These are phyloP conservation scores for Lophotriccus pileatus DNA, from an alignment of 2,797 vertebrate genomes.

Conservation along the genomic window DNA sequence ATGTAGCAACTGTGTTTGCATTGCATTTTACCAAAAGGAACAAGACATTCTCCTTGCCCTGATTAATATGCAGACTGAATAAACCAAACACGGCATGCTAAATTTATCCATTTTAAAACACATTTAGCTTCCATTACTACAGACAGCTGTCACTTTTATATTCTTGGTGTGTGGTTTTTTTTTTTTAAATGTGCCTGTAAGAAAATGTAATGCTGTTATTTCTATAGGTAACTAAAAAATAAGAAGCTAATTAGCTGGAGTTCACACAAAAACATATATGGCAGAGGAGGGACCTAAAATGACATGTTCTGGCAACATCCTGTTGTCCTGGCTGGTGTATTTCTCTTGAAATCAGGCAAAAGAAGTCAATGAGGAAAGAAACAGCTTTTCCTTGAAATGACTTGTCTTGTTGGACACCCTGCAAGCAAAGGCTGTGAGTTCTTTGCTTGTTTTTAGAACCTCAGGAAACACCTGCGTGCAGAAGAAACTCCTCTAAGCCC, in stretches of 20 bases:
- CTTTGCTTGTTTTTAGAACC: neutral
- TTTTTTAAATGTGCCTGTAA: neutral
- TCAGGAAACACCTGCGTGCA: slow-evolving; percentile 24
- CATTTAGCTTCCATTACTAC: neutral
- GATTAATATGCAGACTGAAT: neutral
- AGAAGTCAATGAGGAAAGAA: neutral
- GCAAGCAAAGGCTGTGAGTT: neutral
- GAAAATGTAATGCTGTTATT: neutral
- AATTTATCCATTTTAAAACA: neutral
- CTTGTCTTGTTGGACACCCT: neutral
- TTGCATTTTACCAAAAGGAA: neutral
- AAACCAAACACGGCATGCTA: neutral
- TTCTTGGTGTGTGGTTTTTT: neutral
- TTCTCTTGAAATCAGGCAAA: slow-evolving; percentile 6
- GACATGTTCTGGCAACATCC: neutral
- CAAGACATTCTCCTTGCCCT: neutral
- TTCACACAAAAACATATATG: neutral
- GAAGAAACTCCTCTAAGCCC: neutral
- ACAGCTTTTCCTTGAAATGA: neutral
- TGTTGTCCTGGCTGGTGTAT: neutral
- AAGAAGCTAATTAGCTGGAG: neutral
- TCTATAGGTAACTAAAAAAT: neutral
- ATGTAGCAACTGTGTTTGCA: neutral
- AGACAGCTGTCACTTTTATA: neutral
- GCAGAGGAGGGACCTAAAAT: neutral